A percentile compares a stretch with the other conserved stretches of the same genome.
Conservation (phyloP, 2,888 invertebrate species). For the Masnerella sp. region DNA sequence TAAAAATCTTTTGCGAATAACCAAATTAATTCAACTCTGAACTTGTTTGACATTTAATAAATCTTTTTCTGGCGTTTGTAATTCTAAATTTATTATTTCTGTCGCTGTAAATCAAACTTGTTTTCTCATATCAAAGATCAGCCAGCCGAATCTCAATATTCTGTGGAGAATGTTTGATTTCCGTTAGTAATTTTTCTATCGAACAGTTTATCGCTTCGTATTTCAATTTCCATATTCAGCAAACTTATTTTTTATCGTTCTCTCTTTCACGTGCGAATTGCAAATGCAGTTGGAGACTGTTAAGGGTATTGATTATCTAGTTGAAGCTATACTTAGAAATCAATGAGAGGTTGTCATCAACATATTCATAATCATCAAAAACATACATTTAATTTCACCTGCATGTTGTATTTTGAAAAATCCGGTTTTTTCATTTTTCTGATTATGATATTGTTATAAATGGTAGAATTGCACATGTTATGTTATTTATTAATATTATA, state of each 20-base stretch:
- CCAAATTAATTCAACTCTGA: too few species aligned
- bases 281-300: conserved; percentile 23
- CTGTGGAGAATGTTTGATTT: conserved; percentile 34
- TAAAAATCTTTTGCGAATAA: too few species aligned
- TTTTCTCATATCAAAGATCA: conserved; percentile 21
- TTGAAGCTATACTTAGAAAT: conserved; percentile 48
- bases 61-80: conserved; percentile 4
- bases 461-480: too few species aligned
- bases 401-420: too few species aligned
- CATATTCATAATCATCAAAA: conserved; percentile 24
- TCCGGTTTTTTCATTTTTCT: too few species aligned
- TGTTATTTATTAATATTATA: too few species aligned
- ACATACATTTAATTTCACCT: conserved; percentile 7
- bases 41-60: too few species aligned
- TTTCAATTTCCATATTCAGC: conserved; percentile 46
- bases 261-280: conserved; percentile 18
- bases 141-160: conserved; percentile 12
- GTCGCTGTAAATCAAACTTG: conserved; percentile 13
- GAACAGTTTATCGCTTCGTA: conserved; percentile 35
- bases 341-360: conserved; percentile 36
- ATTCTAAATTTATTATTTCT: conserved; percentile 16
- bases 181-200: conserved; percentile 39
- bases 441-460: too few species aligned
- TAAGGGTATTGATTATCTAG: conserved; percentile 44
- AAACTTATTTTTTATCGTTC: conserved; percentile 15